Evolutionary conservation across 1,140 invertebrate species (phyloP).

Genomic region (Polypedilum vanderplanki): DNA sequence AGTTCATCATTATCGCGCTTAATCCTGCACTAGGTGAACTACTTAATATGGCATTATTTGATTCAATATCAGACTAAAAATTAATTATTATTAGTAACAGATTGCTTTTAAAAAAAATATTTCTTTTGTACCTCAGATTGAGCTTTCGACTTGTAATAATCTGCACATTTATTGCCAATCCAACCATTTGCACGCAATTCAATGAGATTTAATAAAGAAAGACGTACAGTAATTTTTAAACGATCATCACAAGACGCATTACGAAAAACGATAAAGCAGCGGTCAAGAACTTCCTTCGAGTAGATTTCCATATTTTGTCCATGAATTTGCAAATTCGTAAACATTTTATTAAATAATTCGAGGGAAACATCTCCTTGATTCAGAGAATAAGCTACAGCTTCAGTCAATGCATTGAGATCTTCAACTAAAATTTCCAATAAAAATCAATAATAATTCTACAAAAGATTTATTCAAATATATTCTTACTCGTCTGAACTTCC

Average conservation of each 20-base stretch:
- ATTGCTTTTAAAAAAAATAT: too few relatives aligned
- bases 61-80: slow-evolving; percentile 28
- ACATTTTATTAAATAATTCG: slow-evolving; percentile 48
- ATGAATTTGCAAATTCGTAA: slow-evolving; percentile 62
- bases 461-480: slow-evolving; percentile 28
- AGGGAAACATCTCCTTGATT: slow-evolving; percentile 48
- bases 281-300: slow-evolving; percentile 63
- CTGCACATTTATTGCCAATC: slow-evolving; percentile 62
- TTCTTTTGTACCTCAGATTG: neutral
- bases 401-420: slow-evolving; percentile 62
- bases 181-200: slow-evolving; percentile 81
- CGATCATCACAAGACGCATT: slow-evolving; percentile 78
- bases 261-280: slow-evolving; percentile 62
- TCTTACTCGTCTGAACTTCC: slow-evolving; percentile 30
- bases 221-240: slow-evolving; percentile 69
- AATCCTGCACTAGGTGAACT: slow-evolving; percentile 41
- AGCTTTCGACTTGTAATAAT: slow-evolving; percentile 22
- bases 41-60: slow-evolving; percentile 38
- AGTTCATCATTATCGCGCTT: slow-evolving; percentile 41
- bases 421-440: slow-evolving; percentile 48
- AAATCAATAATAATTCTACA: neutral
- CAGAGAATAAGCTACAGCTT: slow-evolving; percentile 59
- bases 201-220: slow-evolving; percentile 79
- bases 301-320: slow-evolving; percentile 65
- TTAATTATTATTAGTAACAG: neutral